Evolutionary conservation across 2,113 vertebrate species (phyloP).

Genomic region (Stigmatopora argus): DNA sequence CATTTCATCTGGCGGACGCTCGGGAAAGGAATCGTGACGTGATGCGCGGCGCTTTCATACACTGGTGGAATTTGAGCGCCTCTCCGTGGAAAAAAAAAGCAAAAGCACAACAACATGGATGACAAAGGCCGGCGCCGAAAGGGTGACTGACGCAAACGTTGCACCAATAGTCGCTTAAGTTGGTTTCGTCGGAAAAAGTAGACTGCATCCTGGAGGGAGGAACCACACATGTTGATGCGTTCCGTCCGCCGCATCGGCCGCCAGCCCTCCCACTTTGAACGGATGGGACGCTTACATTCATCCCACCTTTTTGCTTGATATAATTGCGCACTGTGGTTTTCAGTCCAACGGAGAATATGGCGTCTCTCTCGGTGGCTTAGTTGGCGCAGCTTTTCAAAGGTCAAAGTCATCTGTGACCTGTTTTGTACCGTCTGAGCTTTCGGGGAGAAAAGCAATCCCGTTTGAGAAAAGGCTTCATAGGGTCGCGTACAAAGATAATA

Average conservation of each 20-base stretch:
- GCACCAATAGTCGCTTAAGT: no score
- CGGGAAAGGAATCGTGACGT: not conserved
- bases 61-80: not conserved
- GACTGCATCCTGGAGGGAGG: no score
- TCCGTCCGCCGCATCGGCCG: no score
- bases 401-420: constrained; percentile 13
- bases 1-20: not conserved
- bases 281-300: no score
- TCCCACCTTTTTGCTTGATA: no score
- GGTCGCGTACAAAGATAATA: constrained; percentile 7
- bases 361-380: no score
- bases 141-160: not conserved
- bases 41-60: not conserved
- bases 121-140: not conserved
- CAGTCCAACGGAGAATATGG: no score
- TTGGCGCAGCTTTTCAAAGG: not conserved
- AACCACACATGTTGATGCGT: no score
- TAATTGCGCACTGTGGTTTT: no score
- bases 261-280: no score
- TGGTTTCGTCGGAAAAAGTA: no score
- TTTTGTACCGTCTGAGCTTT: constrained; percentile 11
- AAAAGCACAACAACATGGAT: not conserved
- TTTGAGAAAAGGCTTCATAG: not conserved
- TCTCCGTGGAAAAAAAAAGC: not conserved
- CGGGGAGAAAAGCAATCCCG: constrained; percentile 20